Evolutionary conservation across 2,797 vertebrate species (phyloP).

Genomic region (Odontamblyopus rebecca): DNA sequence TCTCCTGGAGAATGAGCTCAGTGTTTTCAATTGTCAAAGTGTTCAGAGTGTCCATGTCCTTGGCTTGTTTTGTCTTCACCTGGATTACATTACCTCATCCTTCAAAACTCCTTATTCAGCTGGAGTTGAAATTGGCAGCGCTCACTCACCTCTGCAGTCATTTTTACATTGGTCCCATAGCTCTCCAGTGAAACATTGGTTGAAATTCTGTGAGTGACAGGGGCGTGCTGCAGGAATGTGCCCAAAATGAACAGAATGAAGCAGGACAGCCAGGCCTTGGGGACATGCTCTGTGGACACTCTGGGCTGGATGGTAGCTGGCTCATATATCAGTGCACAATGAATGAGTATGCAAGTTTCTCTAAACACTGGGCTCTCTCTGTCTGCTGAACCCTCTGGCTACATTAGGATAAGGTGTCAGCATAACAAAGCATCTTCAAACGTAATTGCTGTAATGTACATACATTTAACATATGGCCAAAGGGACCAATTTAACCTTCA

Average conservation of each 20-base stretch:
- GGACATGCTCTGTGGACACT: slow-evolving; percentile 32
- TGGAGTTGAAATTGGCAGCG: slow-evolving; percentile 58
- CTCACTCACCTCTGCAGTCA: slow-evolving; percentile 52
- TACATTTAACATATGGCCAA: slow-evolving; percentile 19
- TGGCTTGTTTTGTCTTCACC: slow-evolving; percentile 35
- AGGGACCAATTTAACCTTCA: slow-evolving; percentile 31
- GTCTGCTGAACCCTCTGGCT: slow-evolving; percentile 18
- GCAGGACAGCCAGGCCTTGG: slow-evolving; percentile 47
- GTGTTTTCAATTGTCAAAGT: background rate
- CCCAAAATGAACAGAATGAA: slow-evolving; percentile 63
- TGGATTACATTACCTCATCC: slow-evolving; percentile 55
- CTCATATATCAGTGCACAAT: slow-evolving; percentile 40
- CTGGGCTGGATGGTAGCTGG: slow-evolving; percentile 17
- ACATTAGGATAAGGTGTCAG: background rate
- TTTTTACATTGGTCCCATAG: slow-evolving; percentile 44
- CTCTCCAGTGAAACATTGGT: slow-evolving; percentile 38
- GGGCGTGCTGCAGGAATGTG: slow-evolving; percentile 73
- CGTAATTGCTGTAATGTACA: slow-evolving; percentile 13
- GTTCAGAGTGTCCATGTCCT: slow-evolving; percentile 24
- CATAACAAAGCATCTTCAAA: slow-evolving; percentile 6
- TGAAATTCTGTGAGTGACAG: slow-evolving; percentile 73
- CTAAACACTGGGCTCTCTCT: slow-evolving; percentile 30
- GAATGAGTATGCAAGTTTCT: slow-evolving; percentile 39
- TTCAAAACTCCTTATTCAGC: slow-evolving; percentile 63
- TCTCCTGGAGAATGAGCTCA: too few relatives aligned